These are phyloP conservation scores for Zaprionus tsacasi DNA, from an alignment of 1,140 invertebrate genomes.

Conservation along the genomic window DNA sequence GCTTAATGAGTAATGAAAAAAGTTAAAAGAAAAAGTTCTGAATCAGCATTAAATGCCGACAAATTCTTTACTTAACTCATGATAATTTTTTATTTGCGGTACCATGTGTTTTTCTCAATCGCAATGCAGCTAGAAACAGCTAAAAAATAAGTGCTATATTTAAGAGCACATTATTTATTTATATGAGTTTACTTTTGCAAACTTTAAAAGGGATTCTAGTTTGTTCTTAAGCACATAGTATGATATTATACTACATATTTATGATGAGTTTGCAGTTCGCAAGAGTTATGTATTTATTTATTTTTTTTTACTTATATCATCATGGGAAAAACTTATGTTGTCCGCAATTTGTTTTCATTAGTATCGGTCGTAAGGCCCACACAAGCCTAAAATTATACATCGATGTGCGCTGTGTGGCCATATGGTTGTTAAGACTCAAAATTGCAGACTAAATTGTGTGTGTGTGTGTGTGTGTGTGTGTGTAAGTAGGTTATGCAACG, in stretches of 20 bases:
- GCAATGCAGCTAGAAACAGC: too few species aligned
- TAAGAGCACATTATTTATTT: too few species aligned
- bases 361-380: conserved; percentile 25
- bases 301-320: neutral
- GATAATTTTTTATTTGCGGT: neutral
- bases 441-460: conserved; percentile 14
- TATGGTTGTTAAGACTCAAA: conserved; percentile 36
- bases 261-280: too few species aligned
- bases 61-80: neutral
- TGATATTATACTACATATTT: too few species aligned
- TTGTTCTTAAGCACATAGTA: too few species aligned
- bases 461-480: neutral
- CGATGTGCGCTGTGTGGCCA: conserved; percentile 20
- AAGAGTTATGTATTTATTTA: neutral
- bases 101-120: too few species aligned
- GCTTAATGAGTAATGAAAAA: neutral
- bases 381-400: conserved; percentile 30
- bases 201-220: too few species aligned
- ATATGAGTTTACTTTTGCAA: too few species aligned
- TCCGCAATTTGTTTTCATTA: conserved; percentile 8
- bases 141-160: too few species aligned
- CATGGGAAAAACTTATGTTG: conserved; percentile 1
- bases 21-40: neutral
- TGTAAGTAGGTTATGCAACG: conserved; percentile 35
- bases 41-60: neutral